These are phyloP conservation scores for Intellagama lesueurii DNA, from an alignment of 2,797 vertebrate genomes.

Conservation along the genomic window DNA sequence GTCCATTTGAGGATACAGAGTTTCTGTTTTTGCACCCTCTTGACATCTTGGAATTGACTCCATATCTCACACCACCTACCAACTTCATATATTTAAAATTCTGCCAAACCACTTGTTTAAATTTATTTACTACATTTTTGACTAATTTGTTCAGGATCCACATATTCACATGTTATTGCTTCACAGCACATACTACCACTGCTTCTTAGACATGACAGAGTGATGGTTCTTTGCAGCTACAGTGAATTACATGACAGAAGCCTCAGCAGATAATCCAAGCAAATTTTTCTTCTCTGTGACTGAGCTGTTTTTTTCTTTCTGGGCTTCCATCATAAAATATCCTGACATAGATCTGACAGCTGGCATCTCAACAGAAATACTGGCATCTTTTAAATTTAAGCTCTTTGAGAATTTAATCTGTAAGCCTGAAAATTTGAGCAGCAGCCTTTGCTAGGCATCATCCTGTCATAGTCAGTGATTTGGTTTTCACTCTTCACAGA, in stretches of 20 bases:
- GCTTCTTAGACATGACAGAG: conserved; percentile 30
- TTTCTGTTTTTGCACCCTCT: too few species aligned
- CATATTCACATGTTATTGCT: neutral
- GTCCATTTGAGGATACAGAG: too few species aligned
- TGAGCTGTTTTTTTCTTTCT: neutral
- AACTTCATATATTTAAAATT: neutral
- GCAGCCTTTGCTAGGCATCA: conserved; percentile 55
- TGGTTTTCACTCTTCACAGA: conserved; percentile 13
- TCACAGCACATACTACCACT: conserved; percentile 7
- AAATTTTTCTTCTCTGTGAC: neutral
- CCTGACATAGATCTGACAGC: conserved; percentile 67
- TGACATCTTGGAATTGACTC: too few species aligned
- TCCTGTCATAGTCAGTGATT: conserved; percentile 51
- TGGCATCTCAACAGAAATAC: conserved; percentile 59
- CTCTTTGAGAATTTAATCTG: conserved; percentile 67
- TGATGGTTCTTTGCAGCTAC: conserved; percentile 13
- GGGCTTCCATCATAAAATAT: conserved; percentile 44
- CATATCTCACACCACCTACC: too few species aligned
- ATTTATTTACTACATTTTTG: neutral
- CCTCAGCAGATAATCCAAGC: conserved; percentile 42
- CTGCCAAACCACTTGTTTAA: neutral
- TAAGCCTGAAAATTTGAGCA: conserved; percentile 54
- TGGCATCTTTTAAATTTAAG: conserved; percentile 49
- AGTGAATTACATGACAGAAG: conserved; percentile 45
- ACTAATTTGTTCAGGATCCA: neutral